These are phyloP conservation scores for Lophura nycthemera DNA, from an alignment of 2,113 vertebrate species.

Conservation along the genomic window DNA sequence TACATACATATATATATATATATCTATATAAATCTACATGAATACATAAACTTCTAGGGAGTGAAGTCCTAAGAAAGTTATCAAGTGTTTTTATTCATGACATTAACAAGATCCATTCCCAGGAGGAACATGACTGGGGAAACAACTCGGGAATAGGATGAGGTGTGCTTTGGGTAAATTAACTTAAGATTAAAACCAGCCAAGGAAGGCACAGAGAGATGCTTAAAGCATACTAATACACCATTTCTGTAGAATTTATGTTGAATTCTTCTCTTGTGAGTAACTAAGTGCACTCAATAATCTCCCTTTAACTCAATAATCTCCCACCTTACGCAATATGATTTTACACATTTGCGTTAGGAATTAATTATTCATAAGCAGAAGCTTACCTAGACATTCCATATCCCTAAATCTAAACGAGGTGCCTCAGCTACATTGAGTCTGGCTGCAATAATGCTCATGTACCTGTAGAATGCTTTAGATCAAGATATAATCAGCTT, in stretches of 20 bases:
- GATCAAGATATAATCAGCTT: not conserved
- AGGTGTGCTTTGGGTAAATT: not conserved
- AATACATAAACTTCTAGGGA: not conserved
- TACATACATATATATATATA: too few species aligned
- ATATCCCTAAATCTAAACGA: not conserved
- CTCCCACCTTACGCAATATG: not conserved
- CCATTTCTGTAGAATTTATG: not conserved
- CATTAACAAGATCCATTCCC: not conserved
- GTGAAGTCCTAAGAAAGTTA: not conserved
- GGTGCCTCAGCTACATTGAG: not conserved
- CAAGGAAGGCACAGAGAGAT: not conserved
- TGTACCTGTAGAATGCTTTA: not conserved
- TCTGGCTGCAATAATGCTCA: not conserved
- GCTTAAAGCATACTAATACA: not conserved
- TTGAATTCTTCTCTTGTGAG: not conserved
- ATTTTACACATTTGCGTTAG: not conserved
- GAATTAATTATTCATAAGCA: not conserved
- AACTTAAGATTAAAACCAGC: not conserved
- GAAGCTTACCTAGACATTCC: not conserved
- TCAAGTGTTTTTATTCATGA: not conserved
- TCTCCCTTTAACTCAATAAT: not conserved
- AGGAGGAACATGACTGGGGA: not conserved
- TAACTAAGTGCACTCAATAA: not conserved
- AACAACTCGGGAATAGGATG: not conserved
- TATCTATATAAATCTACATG: not conserved